Evolutionary conservation across 1,140 invertebrate species (phyloP).

Genomic region (Eupristina koningsbergeri): DNA sequence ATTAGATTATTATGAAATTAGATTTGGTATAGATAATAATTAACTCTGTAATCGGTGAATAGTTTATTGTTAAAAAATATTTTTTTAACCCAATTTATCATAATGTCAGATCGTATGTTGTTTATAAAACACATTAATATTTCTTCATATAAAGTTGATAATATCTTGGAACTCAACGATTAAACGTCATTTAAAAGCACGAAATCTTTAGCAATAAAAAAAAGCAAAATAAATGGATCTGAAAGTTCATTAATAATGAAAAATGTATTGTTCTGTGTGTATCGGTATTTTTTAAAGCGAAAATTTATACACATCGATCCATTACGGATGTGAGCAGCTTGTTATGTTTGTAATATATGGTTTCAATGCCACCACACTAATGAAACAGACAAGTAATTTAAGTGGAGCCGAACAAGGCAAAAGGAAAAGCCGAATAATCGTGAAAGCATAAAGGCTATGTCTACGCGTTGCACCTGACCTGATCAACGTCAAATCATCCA

Average conservation of each 20-base stretch:
- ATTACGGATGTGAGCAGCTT: not conserved
- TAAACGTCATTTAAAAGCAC: not conserved
- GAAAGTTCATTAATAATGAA: not conserved
- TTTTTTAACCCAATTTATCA: no score
- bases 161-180: no score
- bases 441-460: not conserved
- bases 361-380: constrained; percentile 1
- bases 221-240: not conserved
- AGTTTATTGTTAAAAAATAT: no score
- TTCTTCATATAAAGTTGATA: no score
- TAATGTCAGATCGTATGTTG: no score
- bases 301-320: not conserved
- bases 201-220: no score
- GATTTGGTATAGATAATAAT: no score
- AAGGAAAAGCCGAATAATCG: not conserved
- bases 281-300: not conserved
- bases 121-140: no score
- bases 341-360: not conserved
- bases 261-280: not conserved
- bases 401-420: not conserved
- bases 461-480: constrained; percentile 6
- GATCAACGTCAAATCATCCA: constrained; percentile 4
- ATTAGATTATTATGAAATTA: no score
- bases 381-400: constrained; percentile 17
- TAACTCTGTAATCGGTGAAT: no score